Base-by-base conservation (phyloP, 2,797 vertebrate species). In the Cuculus canorus region DNA sequence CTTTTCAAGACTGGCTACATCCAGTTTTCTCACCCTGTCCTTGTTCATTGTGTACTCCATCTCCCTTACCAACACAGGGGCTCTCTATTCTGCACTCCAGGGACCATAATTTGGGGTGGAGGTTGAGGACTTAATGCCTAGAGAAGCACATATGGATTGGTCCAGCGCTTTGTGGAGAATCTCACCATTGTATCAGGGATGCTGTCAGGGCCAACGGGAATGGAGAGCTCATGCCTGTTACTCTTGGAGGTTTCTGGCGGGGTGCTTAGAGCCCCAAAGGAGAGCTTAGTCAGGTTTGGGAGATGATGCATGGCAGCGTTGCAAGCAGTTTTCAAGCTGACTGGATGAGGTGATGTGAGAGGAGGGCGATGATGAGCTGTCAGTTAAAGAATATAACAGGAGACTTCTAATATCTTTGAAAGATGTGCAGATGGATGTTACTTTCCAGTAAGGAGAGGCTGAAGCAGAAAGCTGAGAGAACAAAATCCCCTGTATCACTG, bases 351-450 rank as follows among this genome's bases (percentile, higher is more conserved):
- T 39, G 82, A 90, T 93, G 41, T 39, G 64, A 87, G 85, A 91
- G 84, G 77, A 92, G 80, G 61, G 83, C 73, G 75, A n/a, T 70
- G 83, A 69, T 76, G 73, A 94, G 73, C 77, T 90, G 66, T 39
- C 59, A 70, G 90, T 73, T 92, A 82, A 53, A 66, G 69, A 80
- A 53, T 63, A 4, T 66, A 90, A 30, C 52, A 60, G 85, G 69
- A 86, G 78, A 53, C 60, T 84, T 66, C 52, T 60, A 30, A 10
- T 66, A 33, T 41, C 48, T 96, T 70, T 86, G 70, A 73, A 84
- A 86, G 56, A 35, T 57, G 63, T 35, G 35, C 39, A 54, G 59
- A 50, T 27, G 33, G n/a, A 53, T n/a, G 81, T 83, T 68, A 33
- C 60, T 56, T 83, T 72, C 41, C 56, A 27, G 64, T 66, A 73